Evolutionary conservation across 1,140 invertebrate genomes (phyloP), one percentile per base, ranked within the genome.

Genomic region (Carposina sasakii): DNA sequence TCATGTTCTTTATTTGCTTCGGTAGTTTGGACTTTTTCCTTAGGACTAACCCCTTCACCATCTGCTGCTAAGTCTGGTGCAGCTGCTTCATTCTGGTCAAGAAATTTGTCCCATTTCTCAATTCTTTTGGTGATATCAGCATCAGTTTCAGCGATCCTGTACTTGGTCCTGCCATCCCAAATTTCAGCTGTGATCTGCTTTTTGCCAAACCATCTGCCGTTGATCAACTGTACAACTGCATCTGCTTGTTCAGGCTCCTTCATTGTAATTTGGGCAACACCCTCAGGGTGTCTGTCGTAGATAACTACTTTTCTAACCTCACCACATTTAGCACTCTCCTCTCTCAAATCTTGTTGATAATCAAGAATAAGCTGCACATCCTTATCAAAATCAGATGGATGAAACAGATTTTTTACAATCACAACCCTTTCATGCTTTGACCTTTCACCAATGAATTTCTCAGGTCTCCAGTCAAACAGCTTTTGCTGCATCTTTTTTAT

Each of bases 151-250:
- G 90, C 87, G 60, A 98, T 90, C 73, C 93, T 95, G 82, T 94
- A 99, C 78, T 97, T 98, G 0, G 95, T 97, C 75, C 92, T 93
- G 4, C 98, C 98, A 87, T 99, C 97, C 95, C 96, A 99, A 50
- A 93, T 91, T 70, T 93, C 91, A 2, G 96, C 98, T 3, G 87
- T 89, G 16, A 99, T 88, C 78, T 92, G 89, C 21, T 94, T 87
- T 66, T 96, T 91, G 2, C 91, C 93, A 86, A 98, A 98, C 89
- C 93, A 96, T n/a, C 96, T 88, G 0, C 94, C 93, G 85, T 99
- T 94, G 61, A 99, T 88, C 33, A 96, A 87, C 57, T 90, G 86
- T 10, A 99, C 90, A 45, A 97, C 97, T 26, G 90, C 87, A 85
- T 99, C 96, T 1, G 98, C 97, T 66, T 94, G 92, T 75, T 97